Base-by-base conservation (phyloP, 2,113 vertebrate species). In the Eurypyga helias region DNA sequence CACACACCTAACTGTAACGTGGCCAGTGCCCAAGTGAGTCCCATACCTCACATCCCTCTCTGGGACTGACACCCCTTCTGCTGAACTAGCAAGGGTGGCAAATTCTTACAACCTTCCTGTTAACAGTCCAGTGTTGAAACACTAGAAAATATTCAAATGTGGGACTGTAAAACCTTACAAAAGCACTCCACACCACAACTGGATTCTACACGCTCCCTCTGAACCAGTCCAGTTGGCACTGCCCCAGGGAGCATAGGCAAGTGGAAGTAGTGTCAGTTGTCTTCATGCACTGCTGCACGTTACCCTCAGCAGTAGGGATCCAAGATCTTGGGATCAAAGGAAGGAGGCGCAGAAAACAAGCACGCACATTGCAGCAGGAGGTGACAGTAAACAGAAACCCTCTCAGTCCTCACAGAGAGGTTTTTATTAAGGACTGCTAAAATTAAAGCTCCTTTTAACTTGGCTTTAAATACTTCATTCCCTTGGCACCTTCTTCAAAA, bases 361-460 rank as follows among this genome's bases (percentile, higher is more conserved):
- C 57, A 80, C 69, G 67, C 38, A 72, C 94, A 79, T 28, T 91
- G 83, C 92, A 93, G 97, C 83, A 87, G 89, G 90, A 96, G 91
- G 84, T 92, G 96, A 95, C 81, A 87, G 89, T 69, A 96, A 96
- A 95, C 86, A 95, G 92, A 95, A 95, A 89, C 61, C 49, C 72
- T 54, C 77, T 93, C 61, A 82, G 69, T 89, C 57, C 72, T 92
- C 86, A 93, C 67, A 92, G 80, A 87, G 69, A 82, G 52, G 48
- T 92, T 95, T 97, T 89, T 88, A 87, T 94, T 94, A 92, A 71
- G 61, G 62, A 85, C 0, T 77, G 11, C 72, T 95, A 96, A 95
- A 95, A 95, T 95, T 92, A 91, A 94, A 87, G 89, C 48, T 87
- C 83, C 85, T 96, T 96, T 96, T 84, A 95, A 80, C 79, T 96